A percentile compares a stretch with the other conserved stretches of the same genome.
phyloP scores from a whole-genome alignment of 2,113 vertebrate genomes.

The Hypomesus transpacificus region DNA sequence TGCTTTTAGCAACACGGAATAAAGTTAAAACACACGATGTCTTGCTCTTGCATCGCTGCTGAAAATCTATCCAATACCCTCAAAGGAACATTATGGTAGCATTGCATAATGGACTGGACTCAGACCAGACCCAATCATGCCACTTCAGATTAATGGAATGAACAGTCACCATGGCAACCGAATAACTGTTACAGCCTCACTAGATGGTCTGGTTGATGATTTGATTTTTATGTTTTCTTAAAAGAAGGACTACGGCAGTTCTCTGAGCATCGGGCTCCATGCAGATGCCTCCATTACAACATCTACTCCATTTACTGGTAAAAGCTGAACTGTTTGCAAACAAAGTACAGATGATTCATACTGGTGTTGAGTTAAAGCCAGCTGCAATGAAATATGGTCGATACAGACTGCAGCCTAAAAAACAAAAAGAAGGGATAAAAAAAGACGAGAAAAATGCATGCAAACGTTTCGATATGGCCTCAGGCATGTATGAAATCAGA shows the following conservation, averaged over 20 bases:
- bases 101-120: conserved; percentile 24
- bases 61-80: conserved; percentile 62
- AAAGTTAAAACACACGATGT: conserved; percentile 33
- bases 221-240: background rate
- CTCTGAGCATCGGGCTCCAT: too few relatives aligned
- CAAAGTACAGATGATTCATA: too few relatives aligned
- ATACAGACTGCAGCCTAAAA: background rate
- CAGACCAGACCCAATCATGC: conserved; percentile 38
- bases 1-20: conserved; percentile 17
- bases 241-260: background rate
- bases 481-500: conserved; percentile 62
- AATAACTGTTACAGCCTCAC: conserved; percentile 42
- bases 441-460: conserved; percentile 9
- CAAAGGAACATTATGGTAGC: conserved; percentile 59
- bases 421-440: background rate
- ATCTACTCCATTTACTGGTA: too few relatives aligned
- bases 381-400: too few relatives aligned
- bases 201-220: conserved; percentile 16
- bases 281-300: too few relatives aligned
- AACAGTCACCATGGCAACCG: conserved; percentile 52
- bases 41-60: conserved; percentile 45
- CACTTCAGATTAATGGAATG: conserved; percentile 55
- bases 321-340: too few relatives aligned
- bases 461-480: conserved; percentile 37
- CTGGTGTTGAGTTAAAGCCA: too few relatives aligned